These are phyloP conservation scores for Laticauda colubrina DNA, from an alignment of 2,113 vertebrate genomes.

Conservation along the genomic window DNA sequence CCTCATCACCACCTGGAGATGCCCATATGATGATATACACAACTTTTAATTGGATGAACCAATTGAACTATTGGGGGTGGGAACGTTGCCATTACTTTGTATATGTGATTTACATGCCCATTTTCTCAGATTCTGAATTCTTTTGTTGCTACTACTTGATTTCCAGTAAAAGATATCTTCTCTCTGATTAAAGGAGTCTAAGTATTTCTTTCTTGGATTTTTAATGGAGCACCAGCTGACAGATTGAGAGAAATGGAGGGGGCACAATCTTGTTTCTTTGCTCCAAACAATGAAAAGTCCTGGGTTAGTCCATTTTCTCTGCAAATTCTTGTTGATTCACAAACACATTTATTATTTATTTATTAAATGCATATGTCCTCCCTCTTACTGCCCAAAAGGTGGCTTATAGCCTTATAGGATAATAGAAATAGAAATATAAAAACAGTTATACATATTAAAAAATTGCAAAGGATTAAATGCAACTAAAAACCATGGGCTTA, in stretches of 20 bases:
- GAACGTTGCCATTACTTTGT: too few relatives aligned
- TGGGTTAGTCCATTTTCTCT: background rate
- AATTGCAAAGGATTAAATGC: background rate
- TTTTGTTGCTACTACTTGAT: too few relatives aligned
- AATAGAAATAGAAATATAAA: background rate
- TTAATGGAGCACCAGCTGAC: too few relatives aligned
- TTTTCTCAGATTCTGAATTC: too few relatives aligned
- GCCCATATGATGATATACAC: too few relatives aligned
- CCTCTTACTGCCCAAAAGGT: background rate
- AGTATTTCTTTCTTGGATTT: too few relatives aligned
- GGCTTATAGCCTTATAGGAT: background rate
- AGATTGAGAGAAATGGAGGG: background rate
- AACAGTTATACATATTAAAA: background rate
- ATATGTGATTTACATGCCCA: too few relatives aligned
- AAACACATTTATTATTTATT: background rate
- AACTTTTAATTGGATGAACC: too few relatives aligned
- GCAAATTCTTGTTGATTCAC: background rate
- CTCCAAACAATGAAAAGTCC: background rate
- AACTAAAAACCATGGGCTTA: background rate
- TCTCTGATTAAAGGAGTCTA: too few relatives aligned
- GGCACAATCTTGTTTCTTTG: background rate
- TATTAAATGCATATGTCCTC: background rate
- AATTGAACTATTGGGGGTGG: too few relatives aligned
- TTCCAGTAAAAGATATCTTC: too few relatives aligned
- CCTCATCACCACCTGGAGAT: too few relatives aligned